phyloP scores from a whole-genome alignment of 1,140 invertebrate species.

The Diuraphis noxia region DNA sequence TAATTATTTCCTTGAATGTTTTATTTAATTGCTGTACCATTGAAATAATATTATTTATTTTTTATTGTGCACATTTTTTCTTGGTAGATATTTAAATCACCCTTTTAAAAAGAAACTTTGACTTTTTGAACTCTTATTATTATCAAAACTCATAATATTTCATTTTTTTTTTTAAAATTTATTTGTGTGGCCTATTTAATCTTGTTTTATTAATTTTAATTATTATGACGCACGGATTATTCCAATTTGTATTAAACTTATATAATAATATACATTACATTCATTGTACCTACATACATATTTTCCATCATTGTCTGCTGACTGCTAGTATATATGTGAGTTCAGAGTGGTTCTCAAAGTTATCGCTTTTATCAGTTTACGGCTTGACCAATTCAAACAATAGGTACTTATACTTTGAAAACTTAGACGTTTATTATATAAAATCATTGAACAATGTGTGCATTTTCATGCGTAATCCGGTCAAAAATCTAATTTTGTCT shows the following conservation, averaged over 20 bases:
- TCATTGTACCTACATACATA: neutral
- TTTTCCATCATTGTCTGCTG: neutral
- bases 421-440: neutral
- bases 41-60: conserved; percentile 13
- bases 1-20: conserved; percentile 13
- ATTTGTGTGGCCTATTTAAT: neutral
- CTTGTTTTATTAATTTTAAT: neutral
- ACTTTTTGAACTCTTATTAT: neutral
- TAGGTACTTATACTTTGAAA: too few species aligned
- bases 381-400: neutral
- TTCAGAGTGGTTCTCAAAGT: neutral
- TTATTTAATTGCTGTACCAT: neutral
- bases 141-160: neutral
- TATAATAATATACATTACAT: too few species aligned
- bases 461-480: neutral
- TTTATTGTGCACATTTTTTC: neutral
- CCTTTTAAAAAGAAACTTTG: neutral
- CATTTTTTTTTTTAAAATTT: neutral
- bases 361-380: neutral
- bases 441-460: neutral
- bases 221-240: too few species aligned
- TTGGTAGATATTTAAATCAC: neutral
- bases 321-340: neutral
- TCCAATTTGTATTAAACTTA: too few species aligned
- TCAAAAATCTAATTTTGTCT: neutral